Base-by-base conservation (phyloP, 37 sponge, comb jelly and placozoan species). In the Spongilla lacustris region DNA sequence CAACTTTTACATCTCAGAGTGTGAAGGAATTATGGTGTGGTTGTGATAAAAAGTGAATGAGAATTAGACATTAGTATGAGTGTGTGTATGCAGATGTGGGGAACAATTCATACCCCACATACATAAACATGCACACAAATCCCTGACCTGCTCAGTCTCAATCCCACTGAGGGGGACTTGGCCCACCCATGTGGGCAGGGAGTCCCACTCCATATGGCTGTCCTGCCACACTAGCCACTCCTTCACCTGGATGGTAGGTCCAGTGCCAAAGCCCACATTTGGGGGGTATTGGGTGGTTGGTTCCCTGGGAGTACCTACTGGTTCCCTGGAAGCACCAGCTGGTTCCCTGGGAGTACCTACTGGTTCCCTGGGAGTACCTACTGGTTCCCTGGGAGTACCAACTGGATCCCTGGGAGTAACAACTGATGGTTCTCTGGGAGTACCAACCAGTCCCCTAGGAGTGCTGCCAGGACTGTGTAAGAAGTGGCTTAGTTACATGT, bases 121-220 rank as follows among this genome's bases (percentile, higher is more conserved):
- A 22, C 32, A 21, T 11, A 79, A 27, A 83, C 46, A 71, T 35
- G 21, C 32, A 66, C 33, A 33, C 36, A 85, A 36, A 66, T 24
- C 36, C 66, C 50, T 83, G 71, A 90, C 86, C 71, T 68, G 68
- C 28, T 83, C 89, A 29, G 87, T 87, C 23, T 75, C 87, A 4
- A 87, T 37, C 6, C 87, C 87, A 27, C 69, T 74, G 68, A 87
- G 74, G 1, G 82, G 37, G 66, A 87, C 81, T 37, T 87, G 87
- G 66, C 87, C 87, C 25, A 87, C 22, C 87, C 87, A 87, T 4
- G 36, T 41, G 27, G 87, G 87, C 9, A 87, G 69, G 28, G 67
- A 67, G n/a, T 80, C 66, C 23, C 25, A 19, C 2, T 25, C 4
- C 23, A 87, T 49, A 24, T 30, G 66, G 36, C 83, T 67, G 23